phyloP scores from a whole-genome alignment of 2,113 vertebrate species.

The Sarotherodon lohbergeri region DNA sequence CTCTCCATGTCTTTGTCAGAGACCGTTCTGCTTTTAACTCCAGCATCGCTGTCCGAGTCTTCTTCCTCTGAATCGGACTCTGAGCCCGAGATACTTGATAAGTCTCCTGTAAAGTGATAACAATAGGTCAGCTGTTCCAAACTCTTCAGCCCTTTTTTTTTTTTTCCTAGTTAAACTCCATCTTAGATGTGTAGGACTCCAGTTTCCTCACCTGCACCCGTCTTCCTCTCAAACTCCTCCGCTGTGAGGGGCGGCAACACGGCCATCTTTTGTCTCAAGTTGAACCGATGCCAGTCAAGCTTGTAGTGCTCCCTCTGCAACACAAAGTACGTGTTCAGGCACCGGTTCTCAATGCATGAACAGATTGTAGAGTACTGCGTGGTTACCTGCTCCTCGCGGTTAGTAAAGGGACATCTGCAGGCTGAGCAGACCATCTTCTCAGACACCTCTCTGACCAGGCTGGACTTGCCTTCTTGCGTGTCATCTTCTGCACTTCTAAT shows the following conservation, averaged over 20 bases:
- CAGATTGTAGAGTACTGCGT: background rate
- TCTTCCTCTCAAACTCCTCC: constrained; percentile 87
- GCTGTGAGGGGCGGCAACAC: constrained; percentile 64
- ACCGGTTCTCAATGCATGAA: background rate
- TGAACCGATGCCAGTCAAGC: constrained; percentile 95
- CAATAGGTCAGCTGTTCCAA: background rate
- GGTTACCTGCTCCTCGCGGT: constrained; percentile 88
- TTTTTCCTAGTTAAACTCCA: background rate
- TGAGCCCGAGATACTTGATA: constrained; percentile 95
- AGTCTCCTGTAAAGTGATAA: constrained; percentile 74
- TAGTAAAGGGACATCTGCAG: constrained; percentile 79
- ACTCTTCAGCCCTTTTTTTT: background rate
- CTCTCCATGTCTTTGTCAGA: background rate
- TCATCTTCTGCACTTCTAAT: background rate
- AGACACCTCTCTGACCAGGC: constrained; percentile 43
- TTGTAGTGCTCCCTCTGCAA: constrained; percentile 89
- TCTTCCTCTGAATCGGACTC: constrained; percentile 80
- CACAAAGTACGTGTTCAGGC: background rate
- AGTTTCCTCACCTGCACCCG: constrained; percentile 63
- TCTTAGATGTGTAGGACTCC: background rate
- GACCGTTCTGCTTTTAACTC: background rate
- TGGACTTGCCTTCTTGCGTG: background rate
- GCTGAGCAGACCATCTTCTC: constrained; percentile 80
- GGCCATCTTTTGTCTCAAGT: constrained; percentile 83
- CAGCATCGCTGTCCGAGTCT: constrained; percentile 44